Conservation (phyloP, 2,888 invertebrate genomes). For the Lasioglossum leucozonium region DNA sequence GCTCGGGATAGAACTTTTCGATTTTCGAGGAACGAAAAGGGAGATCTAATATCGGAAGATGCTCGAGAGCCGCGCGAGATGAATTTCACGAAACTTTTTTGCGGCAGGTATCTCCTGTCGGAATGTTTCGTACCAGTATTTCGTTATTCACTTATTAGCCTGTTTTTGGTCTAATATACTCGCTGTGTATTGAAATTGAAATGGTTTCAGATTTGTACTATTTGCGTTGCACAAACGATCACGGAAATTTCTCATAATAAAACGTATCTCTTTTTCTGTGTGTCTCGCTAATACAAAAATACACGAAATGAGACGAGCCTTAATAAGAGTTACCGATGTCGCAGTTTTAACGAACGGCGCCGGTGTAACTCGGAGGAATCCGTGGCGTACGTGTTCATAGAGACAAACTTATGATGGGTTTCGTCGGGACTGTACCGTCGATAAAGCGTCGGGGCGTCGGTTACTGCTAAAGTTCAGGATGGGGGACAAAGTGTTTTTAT, state of each 20-base stretch:
- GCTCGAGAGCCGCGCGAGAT: neutral
- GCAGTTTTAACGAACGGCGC: neutral
- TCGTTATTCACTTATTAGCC: too few relatives aligned
- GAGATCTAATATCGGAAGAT: neutral
- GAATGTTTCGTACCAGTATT: too few relatives aligned
- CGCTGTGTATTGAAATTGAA: too few relatives aligned
- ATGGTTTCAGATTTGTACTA: too few relatives aligned
- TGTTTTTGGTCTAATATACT: too few relatives aligned
- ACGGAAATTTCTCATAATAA: too few relatives aligned
- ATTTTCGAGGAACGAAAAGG: neutral
- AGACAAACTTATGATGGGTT: neutral
- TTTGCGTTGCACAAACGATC: too few relatives aligned
- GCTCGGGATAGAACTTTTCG: conserved; percentile 17
- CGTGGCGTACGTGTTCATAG: neutral
- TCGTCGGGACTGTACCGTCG: neutral
- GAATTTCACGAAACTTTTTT: neutral
- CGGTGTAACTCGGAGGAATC: neutral
- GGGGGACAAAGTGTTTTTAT: neutral
- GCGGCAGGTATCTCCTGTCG: too few relatives aligned
- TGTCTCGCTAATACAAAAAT: too few relatives aligned
- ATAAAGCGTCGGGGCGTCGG: neutral
- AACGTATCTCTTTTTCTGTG: too few relatives aligned
- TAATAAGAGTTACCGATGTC: neutral
- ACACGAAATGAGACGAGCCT: too few relatives aligned
- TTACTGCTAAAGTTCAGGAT: neutral